A percentile compares a stretch with the other conserved stretches of the same genome.
Evolutionary conservation across 2,888 invertebrate genomes (phyloP).

Genomic region (Nephrotoma guestfalica): DNA sequence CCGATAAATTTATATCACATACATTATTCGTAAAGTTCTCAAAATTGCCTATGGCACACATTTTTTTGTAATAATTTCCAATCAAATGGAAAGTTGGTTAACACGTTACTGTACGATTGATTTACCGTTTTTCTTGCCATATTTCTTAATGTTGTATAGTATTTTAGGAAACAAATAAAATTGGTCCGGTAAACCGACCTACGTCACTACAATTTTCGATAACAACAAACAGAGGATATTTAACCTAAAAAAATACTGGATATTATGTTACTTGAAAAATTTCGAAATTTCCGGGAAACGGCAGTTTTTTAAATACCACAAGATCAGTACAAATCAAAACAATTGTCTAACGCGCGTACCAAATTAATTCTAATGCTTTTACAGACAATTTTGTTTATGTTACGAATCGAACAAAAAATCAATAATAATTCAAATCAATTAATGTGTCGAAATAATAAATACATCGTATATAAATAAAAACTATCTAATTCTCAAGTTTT

Average conservation of each 20-base stretch:
- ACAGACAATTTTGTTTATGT: not conserved
- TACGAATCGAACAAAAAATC: not conserved
- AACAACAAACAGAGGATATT: not conserved
- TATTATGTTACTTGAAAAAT: not conserved
- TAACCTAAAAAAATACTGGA: not conserved
- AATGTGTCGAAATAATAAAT: not conserved
- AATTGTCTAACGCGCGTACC: not conserved
- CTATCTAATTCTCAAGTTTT: not conserved
- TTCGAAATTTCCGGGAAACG: not conserved
- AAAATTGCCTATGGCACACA: too few species aligned
- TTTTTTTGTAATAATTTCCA: too few species aligned
- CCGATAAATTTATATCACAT: too few species aligned
- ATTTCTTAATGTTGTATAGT: too few species aligned
- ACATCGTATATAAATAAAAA: not conserved
- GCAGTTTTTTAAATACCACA: not conserved
- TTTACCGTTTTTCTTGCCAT: too few species aligned
- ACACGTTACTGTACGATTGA: too few species aligned
- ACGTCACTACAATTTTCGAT: not conserved
- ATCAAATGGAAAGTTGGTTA: too few species aligned
- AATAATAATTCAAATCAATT: not conserved
- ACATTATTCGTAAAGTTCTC: too few species aligned
- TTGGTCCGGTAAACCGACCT: too few species aligned
- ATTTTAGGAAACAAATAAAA: too few species aligned
- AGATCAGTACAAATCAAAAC: not conserved
- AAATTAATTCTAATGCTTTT: not conserved